Base-by-base conservation (phyloP, 2,888 invertebrate genomes). In the Oscheius sp. region DNA sequence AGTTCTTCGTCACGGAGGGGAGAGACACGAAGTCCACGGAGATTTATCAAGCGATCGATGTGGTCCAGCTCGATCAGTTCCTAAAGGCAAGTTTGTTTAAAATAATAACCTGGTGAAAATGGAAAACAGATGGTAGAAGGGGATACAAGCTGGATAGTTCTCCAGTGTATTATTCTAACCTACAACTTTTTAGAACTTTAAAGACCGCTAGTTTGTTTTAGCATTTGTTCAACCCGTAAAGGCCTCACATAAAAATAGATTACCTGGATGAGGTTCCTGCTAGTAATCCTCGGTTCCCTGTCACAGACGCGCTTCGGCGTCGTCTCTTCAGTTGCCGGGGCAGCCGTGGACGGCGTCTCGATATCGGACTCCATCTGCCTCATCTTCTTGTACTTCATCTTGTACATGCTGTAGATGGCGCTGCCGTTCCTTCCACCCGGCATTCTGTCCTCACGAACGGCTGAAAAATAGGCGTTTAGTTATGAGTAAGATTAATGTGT, bases 391-490 rank as follows among this genome's bases (percentile, higher is more conserved):
- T 70, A 70, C 57, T 70, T 70, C 59, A 70, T 70, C 59, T 98
- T 98, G 92, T 98, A 98, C 87, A 97, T 92, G 91, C 97, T 98
- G 91, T 98, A 99, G 78, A 99, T 97, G 81, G 97, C 97, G 83
- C 96, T 96, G 86, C 96, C 97, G 91, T 98, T 99, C 75, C 98
- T 93, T 71, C 98, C 98, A 55, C 98, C 98, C n/a, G 98, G 98
- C 97, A 98, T 99, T 87, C 98, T 93, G 91, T 99, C 98, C 91
- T 99, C 98, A 87, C 98, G 93, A 78, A 99, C 98, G 89, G 98
- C 98, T 96, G 90, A 50, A 85, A 85, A 72, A 88, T 29, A 63
- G 21, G 21, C 21, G 21, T 21, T 21, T 21, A 21, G 21, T 21
- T 21, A 3, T 42, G 42, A 42, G 42, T 42, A 42, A 42, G 42